phyloP scores from a whole-genome alignment of 2,797 vertebrate species.

The Lacerta viridis region DNA sequence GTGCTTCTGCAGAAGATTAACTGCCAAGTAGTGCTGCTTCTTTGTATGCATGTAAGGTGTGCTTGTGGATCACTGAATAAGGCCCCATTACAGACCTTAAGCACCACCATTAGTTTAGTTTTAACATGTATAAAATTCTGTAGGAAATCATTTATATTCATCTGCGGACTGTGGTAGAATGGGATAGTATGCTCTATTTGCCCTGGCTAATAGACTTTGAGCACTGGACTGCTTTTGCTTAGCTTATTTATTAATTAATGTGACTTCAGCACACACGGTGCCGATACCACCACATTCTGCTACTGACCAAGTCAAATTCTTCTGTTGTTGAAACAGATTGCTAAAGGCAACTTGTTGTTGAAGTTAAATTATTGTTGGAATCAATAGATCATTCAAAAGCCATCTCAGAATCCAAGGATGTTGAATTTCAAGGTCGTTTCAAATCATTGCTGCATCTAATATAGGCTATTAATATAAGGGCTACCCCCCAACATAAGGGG shows the following conservation, averaged over 20 bases:
- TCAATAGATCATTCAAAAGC: neutral
- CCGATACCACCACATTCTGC: neutral
- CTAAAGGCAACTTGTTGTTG: neutral
- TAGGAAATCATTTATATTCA: conserved; percentile 24
- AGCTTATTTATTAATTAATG: neutral
- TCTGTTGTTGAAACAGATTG: neutral
- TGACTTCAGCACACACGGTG: no score
- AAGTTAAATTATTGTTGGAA: neutral
- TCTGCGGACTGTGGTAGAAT: neutral
- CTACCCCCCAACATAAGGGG: neutral
- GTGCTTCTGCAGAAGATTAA: neutral
- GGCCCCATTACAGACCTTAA: conserved; percentile 12
- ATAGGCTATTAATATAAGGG: neutral
- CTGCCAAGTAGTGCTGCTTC: neutral
- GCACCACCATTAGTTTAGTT: conserved; percentile 16
- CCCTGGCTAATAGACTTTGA: conserved; percentile 13
- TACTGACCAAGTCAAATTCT: neutral
- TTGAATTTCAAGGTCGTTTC: neutral
- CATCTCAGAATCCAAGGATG: neutral
- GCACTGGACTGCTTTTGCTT: conserved; percentile 11
- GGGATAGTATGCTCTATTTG: neutral
- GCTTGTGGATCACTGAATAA: conserved; percentile 14
- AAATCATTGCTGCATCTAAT: neutral
- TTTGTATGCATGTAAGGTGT: neutral
- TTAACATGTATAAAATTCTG: conserved; percentile 7